A percentile compares a stretch with the other conserved stretches of the same genome.
These are phyloP conservation scores for Ceratothoa steindachneri DNA, from an alignment of 2,888 invertebrate species.

Conservation along the genomic window DNA sequence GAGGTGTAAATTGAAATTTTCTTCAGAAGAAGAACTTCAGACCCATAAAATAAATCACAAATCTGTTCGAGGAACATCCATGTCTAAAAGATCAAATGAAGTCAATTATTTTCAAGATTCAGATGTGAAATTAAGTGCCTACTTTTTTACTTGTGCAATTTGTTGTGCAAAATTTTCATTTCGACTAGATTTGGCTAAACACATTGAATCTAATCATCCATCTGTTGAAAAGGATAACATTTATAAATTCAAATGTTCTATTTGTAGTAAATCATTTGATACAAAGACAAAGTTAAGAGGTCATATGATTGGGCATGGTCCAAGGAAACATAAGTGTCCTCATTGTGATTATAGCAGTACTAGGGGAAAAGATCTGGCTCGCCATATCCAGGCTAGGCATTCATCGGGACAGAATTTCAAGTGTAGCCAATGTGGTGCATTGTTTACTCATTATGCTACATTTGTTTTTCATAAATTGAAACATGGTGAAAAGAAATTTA, in stretches of 20 bases:
- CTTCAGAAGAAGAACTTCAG: not conserved
- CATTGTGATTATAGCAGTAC: not conserved
- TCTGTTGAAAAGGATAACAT: not conserved
- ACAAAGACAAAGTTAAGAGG: not conserved
- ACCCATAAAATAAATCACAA: not conserved
- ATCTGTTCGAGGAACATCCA: not conserved
- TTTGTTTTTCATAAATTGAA: not conserved
- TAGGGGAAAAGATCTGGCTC: not conserved
- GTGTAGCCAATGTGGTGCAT: not conserved
- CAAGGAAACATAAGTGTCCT: not conserved
- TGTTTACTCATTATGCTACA: not conserved
- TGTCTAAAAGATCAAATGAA: not conserved
- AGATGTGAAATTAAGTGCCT: conserved; percentile 1
- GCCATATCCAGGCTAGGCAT: not conserved
- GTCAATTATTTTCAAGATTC: not conserved
- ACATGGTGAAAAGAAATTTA: conserved; percentile 4
- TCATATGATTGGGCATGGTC: conserved; percentile 1
- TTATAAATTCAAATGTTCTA: not conserved
- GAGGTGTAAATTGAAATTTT: not conserved
- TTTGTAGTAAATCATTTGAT: not conserved
- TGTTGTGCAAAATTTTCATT: not conserved
- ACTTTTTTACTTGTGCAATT: conserved; percentile 3
- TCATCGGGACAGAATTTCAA: not conserved
- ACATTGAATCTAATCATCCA: not conserved
- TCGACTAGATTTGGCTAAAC: not conserved